Evolutionary conservation across 2,888 invertebrate genomes (phyloP), one percentile per base, ranked within the genome.

Genomic region (Esperia sulphurella): DNA sequence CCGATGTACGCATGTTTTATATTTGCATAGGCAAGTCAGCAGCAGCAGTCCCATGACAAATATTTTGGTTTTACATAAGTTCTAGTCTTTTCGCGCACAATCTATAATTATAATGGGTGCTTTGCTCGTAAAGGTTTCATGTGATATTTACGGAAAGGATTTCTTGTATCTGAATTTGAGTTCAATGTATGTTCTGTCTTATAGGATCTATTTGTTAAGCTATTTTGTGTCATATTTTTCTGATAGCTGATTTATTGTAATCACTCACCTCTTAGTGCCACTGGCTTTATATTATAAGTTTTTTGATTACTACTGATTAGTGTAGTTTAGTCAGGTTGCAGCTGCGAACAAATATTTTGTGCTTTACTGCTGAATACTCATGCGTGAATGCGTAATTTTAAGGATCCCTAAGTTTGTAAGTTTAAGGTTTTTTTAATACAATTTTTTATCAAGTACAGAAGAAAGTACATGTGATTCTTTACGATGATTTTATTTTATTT

Each of bases 311-410:
- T 71, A 71, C 71, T 68, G 63, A 57, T 66, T 64, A 63, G 59
- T 58, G 45, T 63, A 64, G 68, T 73, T 77, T 83, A 81, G 80
- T 84, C 82, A 80, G 69, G 83, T 86, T 82, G 88, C 89, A 89
- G 89, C 89, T 88, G 84, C 71, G 85, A 89, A 80, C 85, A 88
- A 35, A 87, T 68, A 70, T 76, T 75, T 79, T 79, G 83, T 86
- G 89, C 89, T 89, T 89, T 89, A 89, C 74, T 75, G 86, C 86
- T 83, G 82, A 89, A 89, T 89, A 88, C 89, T 89, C 88, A 88
- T 83, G 84, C 79, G 86, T 84, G 83, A 76, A 87, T 85, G 84
- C 81, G 74, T 86, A 79, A 78, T 76, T 80, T 79, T 82, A 79
- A 79, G 73, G 61, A 66, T 68, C 73, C 68, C 72, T 76, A 78